Base-by-base conservation (phyloP, 1,140 invertebrate species). In the Armadillidium nasatum region DNA sequence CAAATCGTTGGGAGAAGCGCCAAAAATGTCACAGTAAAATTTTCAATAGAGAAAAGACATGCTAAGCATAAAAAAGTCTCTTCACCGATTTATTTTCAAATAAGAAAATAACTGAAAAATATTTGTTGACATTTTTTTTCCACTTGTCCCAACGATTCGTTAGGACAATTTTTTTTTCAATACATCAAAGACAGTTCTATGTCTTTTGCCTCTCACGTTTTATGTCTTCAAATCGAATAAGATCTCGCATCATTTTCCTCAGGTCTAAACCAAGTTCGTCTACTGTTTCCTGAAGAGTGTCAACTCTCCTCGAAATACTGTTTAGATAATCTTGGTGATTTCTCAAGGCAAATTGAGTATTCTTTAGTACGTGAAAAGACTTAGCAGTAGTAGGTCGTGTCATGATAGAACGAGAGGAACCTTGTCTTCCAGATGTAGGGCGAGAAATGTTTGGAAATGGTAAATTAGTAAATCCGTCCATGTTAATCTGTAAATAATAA, bases 181-280 rank as follows among this genome's bases (percentile, higher is more conserved):
- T n/a, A n/a, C 15, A n/a, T 15, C 54, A 7, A 21, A 66, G 7
- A 66, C 54, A 7, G 54, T n/a, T 7, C 15, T 21, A 66, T 21
- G 1, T 68, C 15, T 23, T n/a, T 3, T 10, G n/a, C 13, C 10
- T n/a, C 66, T 78, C 74, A 15, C 73, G 70, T 74, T 33, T 33
- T 1, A 6, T 33, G 6, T 33, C 33, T 6, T 33, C 33, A 33
- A 33, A 33, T 6, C 33, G 33, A 33, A 33, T 33, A 6, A 33
- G 50, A 60, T 60, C 19, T 7, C 11, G 11, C 2, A 60, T 60
- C 50, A 60, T 60, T 13, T 7, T 19, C 7, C 19, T 13, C 50
- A 60, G 11, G 1, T 15, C 19, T 3, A 15, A 15, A 1, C 19
- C 11, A 13, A 19, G 19, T 2, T 60, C 50, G 11, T 60, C 50